phyloP scores from a whole-genome alignment of 2,797 vertebrate species.

The Manis javanica region DNA sequence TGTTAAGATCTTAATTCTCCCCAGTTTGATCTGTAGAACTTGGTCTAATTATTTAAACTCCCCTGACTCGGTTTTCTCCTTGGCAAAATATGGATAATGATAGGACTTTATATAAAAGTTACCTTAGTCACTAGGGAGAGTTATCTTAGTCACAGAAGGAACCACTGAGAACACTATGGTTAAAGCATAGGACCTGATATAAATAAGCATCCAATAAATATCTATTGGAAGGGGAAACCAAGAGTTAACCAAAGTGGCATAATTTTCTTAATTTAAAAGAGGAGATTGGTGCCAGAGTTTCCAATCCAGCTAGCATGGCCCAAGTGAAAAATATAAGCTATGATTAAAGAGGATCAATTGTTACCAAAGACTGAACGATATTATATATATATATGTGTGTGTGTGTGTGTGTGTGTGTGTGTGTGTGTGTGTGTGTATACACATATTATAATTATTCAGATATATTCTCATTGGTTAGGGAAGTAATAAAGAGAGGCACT shows the following conservation, averaged over 20 bases:
- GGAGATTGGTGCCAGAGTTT: not conserved
- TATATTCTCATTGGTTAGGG: not conserved
- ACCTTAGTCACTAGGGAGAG: not conserved
- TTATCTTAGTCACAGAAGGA: not conserved
- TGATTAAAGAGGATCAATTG: not conserved
- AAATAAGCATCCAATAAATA: not conserved
- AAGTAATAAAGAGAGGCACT: not conserved
- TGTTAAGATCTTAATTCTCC: not conserved
- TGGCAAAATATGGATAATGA: not conserved
- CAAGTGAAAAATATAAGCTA: not conserved
- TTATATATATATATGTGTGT: not conserved
- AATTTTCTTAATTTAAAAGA: not conserved
- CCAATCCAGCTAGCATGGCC: not conserved
- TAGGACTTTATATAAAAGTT: not conserved
- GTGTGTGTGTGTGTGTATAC: too few species aligned
- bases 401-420: not conserved
- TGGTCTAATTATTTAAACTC: not conserved
- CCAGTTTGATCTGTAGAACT: not conserved
- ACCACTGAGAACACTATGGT: not conserved
- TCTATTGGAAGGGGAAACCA: not conserved
- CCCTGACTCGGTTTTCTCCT: not conserved
- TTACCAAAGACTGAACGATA: not conserved
- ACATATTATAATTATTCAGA: not conserved
- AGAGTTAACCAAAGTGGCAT: not conserved
- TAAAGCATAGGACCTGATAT: not conserved